Evolutionary conservation across 2,113 vertebrate species (phyloP).

Genomic region (Chaetorhynchus papuensis): DNA sequence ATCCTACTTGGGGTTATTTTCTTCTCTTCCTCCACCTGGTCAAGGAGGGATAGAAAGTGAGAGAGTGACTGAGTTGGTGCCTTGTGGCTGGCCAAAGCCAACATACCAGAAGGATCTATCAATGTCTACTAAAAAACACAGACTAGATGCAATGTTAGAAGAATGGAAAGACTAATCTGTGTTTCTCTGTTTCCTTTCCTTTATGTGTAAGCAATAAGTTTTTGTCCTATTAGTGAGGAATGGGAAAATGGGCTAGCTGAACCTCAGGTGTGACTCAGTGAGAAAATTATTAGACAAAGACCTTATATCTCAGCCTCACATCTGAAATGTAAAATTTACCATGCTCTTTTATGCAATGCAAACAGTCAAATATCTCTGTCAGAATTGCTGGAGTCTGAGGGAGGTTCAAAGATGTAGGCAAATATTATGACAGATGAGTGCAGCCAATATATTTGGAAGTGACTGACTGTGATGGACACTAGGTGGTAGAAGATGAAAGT

Average conservation of each 20-base stretch:
- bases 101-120: background rate
- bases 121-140: background rate
- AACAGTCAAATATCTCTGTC: background rate
- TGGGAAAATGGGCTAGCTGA: background rate
- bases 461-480: background rate
- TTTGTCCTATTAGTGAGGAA: background rate
- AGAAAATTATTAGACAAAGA: background rate
- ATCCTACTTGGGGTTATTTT: background rate
- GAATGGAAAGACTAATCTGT: background rate
- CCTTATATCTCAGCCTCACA: background rate
- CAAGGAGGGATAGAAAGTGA: background rate
- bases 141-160: background rate
- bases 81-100: background rate
- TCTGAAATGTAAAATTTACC: background rate
- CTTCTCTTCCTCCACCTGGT: background rate
- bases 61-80: rapidly evolving
- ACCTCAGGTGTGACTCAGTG: background rate
- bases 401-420: background rate
- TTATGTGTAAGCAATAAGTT: background rate
- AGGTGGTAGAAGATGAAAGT: background rate
- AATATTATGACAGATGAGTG: background rate
- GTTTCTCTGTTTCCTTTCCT: background rate
- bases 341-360: background rate
- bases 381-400: background rate
- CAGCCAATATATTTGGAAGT: background rate